Evolutionary conservation across 2,888 invertebrate genomes (phyloP).

Genomic region (Apotomis turbidana): DNA sequence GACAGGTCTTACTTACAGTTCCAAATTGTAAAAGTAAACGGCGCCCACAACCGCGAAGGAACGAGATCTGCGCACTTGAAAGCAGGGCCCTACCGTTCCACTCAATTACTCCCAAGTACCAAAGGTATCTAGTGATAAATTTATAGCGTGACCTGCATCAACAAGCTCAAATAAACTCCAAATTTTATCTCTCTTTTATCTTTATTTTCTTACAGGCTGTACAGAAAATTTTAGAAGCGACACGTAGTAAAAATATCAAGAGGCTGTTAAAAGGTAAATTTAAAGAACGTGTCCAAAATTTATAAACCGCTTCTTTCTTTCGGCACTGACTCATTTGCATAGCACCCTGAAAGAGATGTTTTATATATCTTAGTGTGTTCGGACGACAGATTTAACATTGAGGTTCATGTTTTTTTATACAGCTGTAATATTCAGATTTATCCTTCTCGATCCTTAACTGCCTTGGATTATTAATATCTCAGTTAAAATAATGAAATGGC

Average conservation of each 20-base stretch:
- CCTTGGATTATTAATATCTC: too few relatives aligned
- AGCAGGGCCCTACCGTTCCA: conserved; percentile 61
- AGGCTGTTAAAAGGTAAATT: conserved; percentile 76
- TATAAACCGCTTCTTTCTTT: conserved; percentile 62
- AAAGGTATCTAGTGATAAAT: conserved; percentile 72
- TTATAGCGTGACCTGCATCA: conserved; percentile 72
- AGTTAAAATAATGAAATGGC: too few relatives aligned
- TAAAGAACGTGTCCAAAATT: conserved; percentile 75
- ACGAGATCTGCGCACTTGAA: conserved; percentile 51
- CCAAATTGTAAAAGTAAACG: conserved; percentile 4
- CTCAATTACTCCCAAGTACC: conserved; percentile 67
- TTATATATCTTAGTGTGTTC: conserved; percentile 23
- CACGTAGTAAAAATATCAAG: conserved; percentile 77
- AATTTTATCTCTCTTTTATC: conserved; percentile 70
- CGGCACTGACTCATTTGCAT: conserved; percentile 62
- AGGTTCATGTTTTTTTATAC: conserved; percentile 7
- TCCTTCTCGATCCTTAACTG: not conserved
- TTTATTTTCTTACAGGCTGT: conserved; percentile 61
- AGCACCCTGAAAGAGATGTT: conserved; percentile 48
- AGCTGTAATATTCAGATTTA: not conserved
- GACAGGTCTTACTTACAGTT: conserved; percentile 3
- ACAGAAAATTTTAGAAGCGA: conserved; percentile 65
- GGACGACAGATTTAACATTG: conserved; percentile 24
- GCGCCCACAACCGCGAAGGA: not conserved
- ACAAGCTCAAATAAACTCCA: conserved; percentile 63